Conservation (phyloP, 2,888 invertebrate species). For the Ganaspis brasiliensis region DNA sequence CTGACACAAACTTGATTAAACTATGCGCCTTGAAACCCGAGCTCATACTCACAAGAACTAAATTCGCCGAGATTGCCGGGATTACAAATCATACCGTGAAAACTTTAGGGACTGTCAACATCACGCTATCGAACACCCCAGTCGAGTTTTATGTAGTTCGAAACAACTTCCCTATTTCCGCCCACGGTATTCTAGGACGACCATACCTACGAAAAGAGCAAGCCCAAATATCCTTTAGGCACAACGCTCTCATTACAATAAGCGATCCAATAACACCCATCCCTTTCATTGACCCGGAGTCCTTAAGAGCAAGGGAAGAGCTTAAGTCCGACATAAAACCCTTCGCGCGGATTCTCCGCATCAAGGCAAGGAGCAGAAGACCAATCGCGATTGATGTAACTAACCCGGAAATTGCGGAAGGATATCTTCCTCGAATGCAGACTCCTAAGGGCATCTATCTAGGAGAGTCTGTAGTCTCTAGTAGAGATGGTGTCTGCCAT, state of each 20-base stretch:
- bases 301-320: not conserved
- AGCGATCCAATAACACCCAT: not conserved
- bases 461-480: not conserved
- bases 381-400: not conserved
- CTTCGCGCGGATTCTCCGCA: not conserved
- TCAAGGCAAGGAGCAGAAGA: not conserved
- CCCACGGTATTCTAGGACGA: not conserved
- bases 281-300: not conserved
- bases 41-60: not conserved
- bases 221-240: slow-evolving; percentile 6
- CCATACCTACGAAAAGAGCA: not conserved
- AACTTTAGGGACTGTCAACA: not conserved
- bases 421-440: not conserved
- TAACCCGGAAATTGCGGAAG: not conserved
- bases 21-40: not conserved
- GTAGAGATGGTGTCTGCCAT: not conserved
- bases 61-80: not conserved
- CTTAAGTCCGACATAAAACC: not conserved
- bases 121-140: not conserved
- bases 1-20: not conserved
- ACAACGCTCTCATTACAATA: not conserved
- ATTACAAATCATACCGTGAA: not conserved
- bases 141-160: not conserved
- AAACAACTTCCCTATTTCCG: not conserved
- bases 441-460: not conserved